These are phyloP conservation scores for Patella depressa DNA, from an alignment of 2,888 invertebrate species.

Conservation along the genomic window DNA sequence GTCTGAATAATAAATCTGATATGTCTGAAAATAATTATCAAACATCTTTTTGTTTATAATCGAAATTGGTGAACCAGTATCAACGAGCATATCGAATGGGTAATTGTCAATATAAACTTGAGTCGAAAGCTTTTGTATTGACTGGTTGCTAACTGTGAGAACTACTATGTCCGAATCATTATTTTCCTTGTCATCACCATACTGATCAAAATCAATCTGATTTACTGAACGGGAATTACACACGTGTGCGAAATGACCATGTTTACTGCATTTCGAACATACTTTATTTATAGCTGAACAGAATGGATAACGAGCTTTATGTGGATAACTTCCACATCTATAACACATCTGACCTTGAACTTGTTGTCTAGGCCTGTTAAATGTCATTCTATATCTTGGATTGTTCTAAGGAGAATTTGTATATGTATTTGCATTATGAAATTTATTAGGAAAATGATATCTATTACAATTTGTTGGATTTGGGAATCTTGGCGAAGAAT, in stretches of 20 bases:
- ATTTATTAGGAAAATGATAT: no score
- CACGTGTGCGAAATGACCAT: background rate
- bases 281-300: no score
- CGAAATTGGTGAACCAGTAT: background rate
- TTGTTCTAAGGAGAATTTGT: no score
- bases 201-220: background rate
- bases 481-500: no score
- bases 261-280: background rate
- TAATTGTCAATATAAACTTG: background rate
- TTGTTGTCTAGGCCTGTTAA: background rate
- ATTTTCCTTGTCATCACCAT: background rate
- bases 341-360: background rate
- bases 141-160: background rate
- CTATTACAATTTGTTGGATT: no score
- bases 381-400: no score
- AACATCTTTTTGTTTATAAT: no score
- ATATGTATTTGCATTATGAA: no score
- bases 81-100: background rate
- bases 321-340: background rate
- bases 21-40: no score
- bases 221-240: background rate
- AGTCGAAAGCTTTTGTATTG: background rate
- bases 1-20: no score
- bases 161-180: background rate
- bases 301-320: background rate